Evolutionary conservation across 2,113 vertebrate species (phyloP).

Genomic region (Danio rerio): DNA sequence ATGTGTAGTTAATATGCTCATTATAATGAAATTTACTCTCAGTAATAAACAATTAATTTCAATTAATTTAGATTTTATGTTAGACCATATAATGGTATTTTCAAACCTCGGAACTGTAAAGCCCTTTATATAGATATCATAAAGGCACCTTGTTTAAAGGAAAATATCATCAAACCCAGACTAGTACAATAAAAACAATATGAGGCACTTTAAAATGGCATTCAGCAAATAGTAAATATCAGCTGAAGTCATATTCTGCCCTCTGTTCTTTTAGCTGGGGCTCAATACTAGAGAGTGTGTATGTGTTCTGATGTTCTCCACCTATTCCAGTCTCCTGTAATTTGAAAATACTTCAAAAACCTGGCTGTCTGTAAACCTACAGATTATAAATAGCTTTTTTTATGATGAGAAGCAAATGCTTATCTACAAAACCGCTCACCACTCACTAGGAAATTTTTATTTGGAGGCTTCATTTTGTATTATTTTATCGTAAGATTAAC

Average conservation of each 20-base stretch:
- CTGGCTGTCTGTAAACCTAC: background rate
- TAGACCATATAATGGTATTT: background rate
- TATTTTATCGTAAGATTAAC: background rate
- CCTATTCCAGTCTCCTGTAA: background rate
- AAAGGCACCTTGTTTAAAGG: background rate
- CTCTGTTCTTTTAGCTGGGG: background rate
- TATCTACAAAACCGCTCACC: background rate
- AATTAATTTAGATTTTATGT: background rate
- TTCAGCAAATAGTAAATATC: background rate
- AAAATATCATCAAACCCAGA: background rate
- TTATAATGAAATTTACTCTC: no score
- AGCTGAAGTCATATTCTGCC: background rate
- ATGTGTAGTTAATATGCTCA: no score
- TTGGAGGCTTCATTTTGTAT: background rate
- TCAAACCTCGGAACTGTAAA: background rate
- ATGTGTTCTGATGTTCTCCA: background rate
- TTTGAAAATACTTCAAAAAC: background rate
- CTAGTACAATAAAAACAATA: constrained; percentile 1
- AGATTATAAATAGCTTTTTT: constrained; percentile 1
- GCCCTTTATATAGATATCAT: background rate
- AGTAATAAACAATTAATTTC: background rate
- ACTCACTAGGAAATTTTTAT: background rate
- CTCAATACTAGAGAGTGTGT: background rate
- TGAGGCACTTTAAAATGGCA: background rate
- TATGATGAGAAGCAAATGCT: background rate